Percentiles rank a stretch among this genome's conserved stretches.
Conservation (phyloP, 2,797 vertebrate genomes). For the Telmatherina bonti region DNA sequence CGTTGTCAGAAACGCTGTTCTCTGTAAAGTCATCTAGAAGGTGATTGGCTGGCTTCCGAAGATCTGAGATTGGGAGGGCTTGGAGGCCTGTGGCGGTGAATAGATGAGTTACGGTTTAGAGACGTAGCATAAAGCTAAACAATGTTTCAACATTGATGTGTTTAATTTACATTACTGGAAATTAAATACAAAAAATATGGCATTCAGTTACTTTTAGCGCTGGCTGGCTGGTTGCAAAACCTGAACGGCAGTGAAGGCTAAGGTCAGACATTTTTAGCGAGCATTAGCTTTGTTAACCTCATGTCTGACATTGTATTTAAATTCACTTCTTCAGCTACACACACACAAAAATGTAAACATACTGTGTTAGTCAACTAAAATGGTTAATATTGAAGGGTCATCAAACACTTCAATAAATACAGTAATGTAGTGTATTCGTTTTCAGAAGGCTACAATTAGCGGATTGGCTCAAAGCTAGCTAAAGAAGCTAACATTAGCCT, state of each 20-base stretch:
- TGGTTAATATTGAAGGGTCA: neutral
- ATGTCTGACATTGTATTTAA: constrained; percentile 9
- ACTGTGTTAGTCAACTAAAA: neutral
- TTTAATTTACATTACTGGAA: too few relatives aligned
- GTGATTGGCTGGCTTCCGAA: constrained; percentile 21
- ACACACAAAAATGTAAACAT: neutral
- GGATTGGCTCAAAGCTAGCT: constrained; percentile 62
- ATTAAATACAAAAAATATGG: neutral
- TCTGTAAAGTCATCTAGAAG: constrained; percentile 28
- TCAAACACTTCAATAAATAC: neutral
- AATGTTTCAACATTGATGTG: too few relatives aligned
- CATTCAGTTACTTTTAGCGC: neutral
- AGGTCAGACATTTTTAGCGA: constrained; percentile 40
- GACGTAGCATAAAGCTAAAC: too few relatives aligned
- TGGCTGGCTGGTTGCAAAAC: constrained; percentile 25
- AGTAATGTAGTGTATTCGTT: constrained; percentile 4
- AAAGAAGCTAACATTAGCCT: constrained; percentile 57
- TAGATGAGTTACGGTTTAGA: neutral
- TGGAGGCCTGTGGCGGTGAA: constrained; percentile 64
- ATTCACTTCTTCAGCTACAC: neutral
- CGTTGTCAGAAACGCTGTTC: constrained; percentile 11
- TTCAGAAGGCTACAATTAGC: constrained; percentile 46
- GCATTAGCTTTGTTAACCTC: constrained; percentile 45
- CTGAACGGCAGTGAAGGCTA: constrained; percentile 19
- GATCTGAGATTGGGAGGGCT: constrained; percentile 59